phyloP scores from a whole-genome alignment of 1,140 invertebrate species.

The Drosophila littoralis region DNA sequence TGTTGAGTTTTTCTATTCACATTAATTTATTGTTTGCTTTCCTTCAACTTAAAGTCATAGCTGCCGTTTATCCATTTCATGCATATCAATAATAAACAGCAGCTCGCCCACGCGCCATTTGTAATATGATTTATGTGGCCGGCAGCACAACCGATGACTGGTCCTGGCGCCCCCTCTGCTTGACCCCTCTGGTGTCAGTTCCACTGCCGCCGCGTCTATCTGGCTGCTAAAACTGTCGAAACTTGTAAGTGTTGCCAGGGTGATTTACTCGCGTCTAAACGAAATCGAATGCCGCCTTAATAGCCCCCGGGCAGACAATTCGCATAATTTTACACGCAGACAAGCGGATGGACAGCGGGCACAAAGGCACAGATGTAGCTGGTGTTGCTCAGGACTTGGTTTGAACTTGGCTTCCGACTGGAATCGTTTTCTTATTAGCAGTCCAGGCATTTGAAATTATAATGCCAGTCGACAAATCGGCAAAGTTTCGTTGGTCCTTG shows the following conservation, averaged over 20 bases:
- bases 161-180: neutral
- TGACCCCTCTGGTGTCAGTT: neutral
- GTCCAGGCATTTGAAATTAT: constrained; percentile 73
- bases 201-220: neutral
- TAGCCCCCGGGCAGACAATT: constrained; percentile 72
- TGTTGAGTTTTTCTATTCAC: constrained; percentile 25
- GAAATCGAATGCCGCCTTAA: constrained; percentile 78
- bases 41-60: constrained; percentile 49
- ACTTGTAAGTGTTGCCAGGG: constrained; percentile 78
- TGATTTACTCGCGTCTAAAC: constrained; percentile 74
- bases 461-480: constrained; percentile 66
- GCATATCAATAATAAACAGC: constrained; percentile 46
- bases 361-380: constrained; percentile 9
- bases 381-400: neutral
- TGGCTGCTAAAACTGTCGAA: constrained; percentile 74
- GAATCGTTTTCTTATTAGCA: constrained; percentile 60
- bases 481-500: constrained; percentile 60
- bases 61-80: constrained; percentile 53
- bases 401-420: neutral
- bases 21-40: constrained; percentile 4
- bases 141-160: constrained; percentile 34
- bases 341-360: constrained; percentile 35
- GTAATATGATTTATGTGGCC: constrained; percentile 80
- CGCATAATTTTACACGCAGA: constrained; percentile 77
- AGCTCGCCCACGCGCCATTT: constrained; percentile 44